Base-by-base conservation (phyloP, 2,888 invertebrate genomes). In the Troglohyphantes excavatus region DNA sequence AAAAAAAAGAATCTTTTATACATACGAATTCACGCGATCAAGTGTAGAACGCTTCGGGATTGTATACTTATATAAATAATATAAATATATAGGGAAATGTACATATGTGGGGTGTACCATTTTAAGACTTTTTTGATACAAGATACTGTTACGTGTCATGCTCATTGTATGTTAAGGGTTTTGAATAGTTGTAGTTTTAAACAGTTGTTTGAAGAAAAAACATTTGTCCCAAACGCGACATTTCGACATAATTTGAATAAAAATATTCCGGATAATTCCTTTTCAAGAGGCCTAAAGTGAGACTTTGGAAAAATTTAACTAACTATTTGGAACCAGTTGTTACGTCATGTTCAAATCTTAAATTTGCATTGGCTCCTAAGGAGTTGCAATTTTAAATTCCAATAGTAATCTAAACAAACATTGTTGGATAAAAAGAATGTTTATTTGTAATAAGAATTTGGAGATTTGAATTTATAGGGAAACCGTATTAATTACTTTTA, bases 41-140 rank as follows among this genome's bases (percentile, higher is more conserved):
- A 83, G 73, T 83, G 83, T 73, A 67, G 85, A 53, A 76, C 82
- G 75, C 59, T 82, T 89, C 82, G 79, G 39, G 82, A 83, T 76
- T 86, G 88, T 89, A 89, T 89, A 83, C 73, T 75, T 87, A 87
- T 89, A 89, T 89, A 89, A 67, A 72, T 39, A 39, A 39, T 79
- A 79, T 79, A 86, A 79, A 81, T 79, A 76, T 82, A 89, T 82
- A 53, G 73, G 68, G 46, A 87, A 82, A 89, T 67, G 73, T 53
- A 53, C 53, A 53, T 53, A 53, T 70, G 90, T 76, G 43, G 73
- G 79, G 46, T 81, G 75, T 81, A 85, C 90, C 79, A 84, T 84
- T 90, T 85, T 85, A 79, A 81, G 68, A 85, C 79, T 83, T 90
- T 90, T 90, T 90, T 90, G 90, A 90, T 90, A 90, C 90, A 81